phyloP scores from a whole-genome alignment of 2,888 invertebrate species.

The Thereva nobilitata region DNA sequence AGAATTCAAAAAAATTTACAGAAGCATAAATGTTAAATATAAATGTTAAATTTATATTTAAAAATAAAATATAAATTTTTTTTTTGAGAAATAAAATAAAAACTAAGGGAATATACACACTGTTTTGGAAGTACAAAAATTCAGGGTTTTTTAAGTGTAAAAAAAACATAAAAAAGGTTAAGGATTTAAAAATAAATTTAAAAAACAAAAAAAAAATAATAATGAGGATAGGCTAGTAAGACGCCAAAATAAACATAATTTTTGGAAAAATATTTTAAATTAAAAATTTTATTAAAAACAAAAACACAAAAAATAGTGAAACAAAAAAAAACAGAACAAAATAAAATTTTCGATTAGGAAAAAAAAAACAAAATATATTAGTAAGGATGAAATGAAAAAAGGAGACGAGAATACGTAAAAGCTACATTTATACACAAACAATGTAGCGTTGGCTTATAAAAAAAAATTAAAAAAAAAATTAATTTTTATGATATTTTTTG shows the following conservation, averaged over 20 bases:
- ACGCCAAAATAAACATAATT: conserved; percentile 27
- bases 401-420: conserved; percentile 33
- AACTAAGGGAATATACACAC: conserved; percentile 17
- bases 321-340: not conserved
- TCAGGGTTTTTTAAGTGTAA: conserved; percentile 40
- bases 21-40: conserved; percentile 10
- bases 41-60: not conserved
- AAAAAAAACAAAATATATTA: conserved; percentile 16
- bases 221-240: conserved; percentile 13
- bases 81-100: conserved; percentile 12
- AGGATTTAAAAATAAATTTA: too few relatives aligned
- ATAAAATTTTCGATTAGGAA: conserved; percentile 11
- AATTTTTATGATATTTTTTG: conserved; percentile 36
- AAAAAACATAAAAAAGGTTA: conserved; percentile 20
- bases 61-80: conserved; percentile 4
- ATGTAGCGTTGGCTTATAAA: not conserved
- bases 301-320: too few relatives aligned
- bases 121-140: conserved; percentile 41
- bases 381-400: conserved; percentile 21
- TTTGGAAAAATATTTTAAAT: conserved; percentile 29
- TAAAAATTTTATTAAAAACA: conserved; percentile 21
- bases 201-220: conserved; percentile 11
- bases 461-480: conserved; percentile 20
- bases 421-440: too few relatives aligned
- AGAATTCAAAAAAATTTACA: conserved; percentile 27